Conservation (phyloP, 1,140 invertebrate genomes). For the Ephestia elutella region DNA sequence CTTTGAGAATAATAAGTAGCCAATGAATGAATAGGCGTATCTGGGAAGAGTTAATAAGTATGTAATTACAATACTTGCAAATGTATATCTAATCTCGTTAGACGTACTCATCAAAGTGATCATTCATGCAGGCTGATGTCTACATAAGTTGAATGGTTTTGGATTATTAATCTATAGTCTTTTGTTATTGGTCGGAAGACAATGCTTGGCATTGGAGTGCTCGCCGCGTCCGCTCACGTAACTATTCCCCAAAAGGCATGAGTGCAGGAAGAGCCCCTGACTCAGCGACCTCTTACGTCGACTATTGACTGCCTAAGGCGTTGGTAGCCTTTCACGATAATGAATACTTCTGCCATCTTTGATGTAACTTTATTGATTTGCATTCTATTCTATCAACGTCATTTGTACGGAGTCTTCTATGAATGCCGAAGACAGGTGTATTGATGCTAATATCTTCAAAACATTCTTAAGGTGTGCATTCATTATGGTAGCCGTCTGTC, state of each 20-base stretch:
- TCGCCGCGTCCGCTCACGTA: conserved; percentile 48
- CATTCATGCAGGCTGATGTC: background rate
- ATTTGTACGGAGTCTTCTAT: conserved; percentile 31
- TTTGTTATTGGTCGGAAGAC: conserved; percentile 24
- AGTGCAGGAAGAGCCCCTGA: conserved; percentile 55
- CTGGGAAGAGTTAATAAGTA: too few species aligned
- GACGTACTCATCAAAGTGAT: too few species aligned
- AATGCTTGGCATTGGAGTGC: conserved; percentile 46
- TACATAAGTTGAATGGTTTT: background rate
- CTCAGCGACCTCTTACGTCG: conserved; percentile 47
- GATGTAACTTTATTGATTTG: conserved; percentile 53
- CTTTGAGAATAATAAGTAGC: too few species aligned
- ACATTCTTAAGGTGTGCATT: conserved; percentile 6
- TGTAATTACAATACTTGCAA: too few species aligned
- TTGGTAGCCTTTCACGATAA: conserved; percentile 44
- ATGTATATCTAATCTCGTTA: too few species aligned
- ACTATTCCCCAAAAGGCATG: conserved; percentile 47
- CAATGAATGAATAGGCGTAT: too few species aligned
- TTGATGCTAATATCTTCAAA: conserved; percentile 13
- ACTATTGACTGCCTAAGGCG: conserved; percentile 18
- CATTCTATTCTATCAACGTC: conserved; percentile 33
- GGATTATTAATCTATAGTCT: background rate
- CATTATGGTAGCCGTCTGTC: background rate
- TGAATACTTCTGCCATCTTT: conserved; percentile 33
- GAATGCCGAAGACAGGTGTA: conserved; percentile 27